Evolutionary conservation across 2,113 vertebrate genomes (phyloP), one percentile per base, ranked within the genome.

Genomic region (Hippocampus guttulatus): DNA sequence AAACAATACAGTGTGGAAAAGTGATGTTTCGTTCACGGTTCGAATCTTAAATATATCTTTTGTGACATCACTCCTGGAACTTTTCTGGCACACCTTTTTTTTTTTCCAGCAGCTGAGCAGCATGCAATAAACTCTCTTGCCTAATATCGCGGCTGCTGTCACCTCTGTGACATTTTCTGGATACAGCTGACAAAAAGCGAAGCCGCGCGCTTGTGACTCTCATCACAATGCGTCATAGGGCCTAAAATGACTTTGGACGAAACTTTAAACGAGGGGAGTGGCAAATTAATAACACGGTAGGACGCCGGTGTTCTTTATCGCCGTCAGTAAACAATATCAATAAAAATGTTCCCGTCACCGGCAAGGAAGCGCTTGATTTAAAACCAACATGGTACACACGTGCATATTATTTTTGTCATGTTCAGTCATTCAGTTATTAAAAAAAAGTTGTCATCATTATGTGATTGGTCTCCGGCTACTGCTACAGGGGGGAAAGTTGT

Each of bases 161-260:
- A 55, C 21, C 9, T 23, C 21, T 3, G 21, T 54, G 52, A 11
- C 21, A 10, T n/a, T 55, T 55, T 23, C 21, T 8, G 10, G 8
- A 54, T 10, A 23, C 1, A 27, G 23, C 10, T 5, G 14, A 25
- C 11, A 14, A 58, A 25, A 57, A 27, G 3, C 3, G 4, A 43
- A 67, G 4, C 9, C 23, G 21, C 11, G 8, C 20, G 52, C 25
- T 38, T 67, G 55, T 51, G 54, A 33, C 54, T 68, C 15, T 52
- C 51, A 55, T 71, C 45, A 47, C 5, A 45, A 69, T 41, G 15
- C 58, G 45, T 21, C 66, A 27, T 54, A 55, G 69, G 67, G 62
- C 8, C 11, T 25, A 5, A 43, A 64, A 70, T 71, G 40, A 30
- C 60, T 30, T 64, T 55, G 47, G 27, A 30, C 8, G 5, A 60